Conservation (phyloP, 1,140 invertebrate genomes). For the Heliconius nattereri region DNA sequence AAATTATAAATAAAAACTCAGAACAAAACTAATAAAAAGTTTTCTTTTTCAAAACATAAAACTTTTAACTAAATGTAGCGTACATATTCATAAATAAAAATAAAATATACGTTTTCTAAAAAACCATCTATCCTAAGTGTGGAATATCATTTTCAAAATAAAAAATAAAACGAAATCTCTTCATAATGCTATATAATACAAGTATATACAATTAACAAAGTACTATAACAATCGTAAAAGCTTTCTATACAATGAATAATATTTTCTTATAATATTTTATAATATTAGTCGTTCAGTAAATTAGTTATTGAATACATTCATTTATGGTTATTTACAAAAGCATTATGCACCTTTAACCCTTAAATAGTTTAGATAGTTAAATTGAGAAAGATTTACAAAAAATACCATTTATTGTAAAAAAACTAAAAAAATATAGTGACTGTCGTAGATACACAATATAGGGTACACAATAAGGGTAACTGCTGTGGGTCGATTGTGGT, state of each 20-base stretch:
- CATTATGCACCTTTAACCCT: conserved; percentile 17
- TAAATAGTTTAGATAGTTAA: conserved; percentile 4
- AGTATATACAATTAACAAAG: conserved; percentile 25
- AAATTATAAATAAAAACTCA: too few species aligned
- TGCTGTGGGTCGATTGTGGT: too few species aligned
- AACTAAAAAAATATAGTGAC: too few species aligned
- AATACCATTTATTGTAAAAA: not conserved
- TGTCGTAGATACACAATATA: too few species aligned
- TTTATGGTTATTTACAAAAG: conserved; percentile 13
- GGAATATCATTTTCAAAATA: too few species aligned
- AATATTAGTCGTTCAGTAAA: not conserved
- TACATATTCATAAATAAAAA: too few species aligned
- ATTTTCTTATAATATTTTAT: conserved; percentile 7
- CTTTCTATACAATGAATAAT: conserved; percentile 25
- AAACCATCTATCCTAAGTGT: too few species aligned
- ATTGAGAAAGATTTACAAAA: not conserved
- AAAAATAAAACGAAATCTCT: not conserved
- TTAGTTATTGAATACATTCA: not conserved
- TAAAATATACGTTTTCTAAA: too few species aligned
- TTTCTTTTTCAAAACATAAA: too few species aligned
- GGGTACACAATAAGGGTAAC: too few species aligned
- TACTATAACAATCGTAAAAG: conserved; percentile 26
- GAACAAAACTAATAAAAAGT: too few species aligned
- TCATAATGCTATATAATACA: not conserved
- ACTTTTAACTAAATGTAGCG: too few species aligned